Base-by-base conservation (phyloP, 2,797 vertebrate species). In the Sebastes elongatus region DNA sequence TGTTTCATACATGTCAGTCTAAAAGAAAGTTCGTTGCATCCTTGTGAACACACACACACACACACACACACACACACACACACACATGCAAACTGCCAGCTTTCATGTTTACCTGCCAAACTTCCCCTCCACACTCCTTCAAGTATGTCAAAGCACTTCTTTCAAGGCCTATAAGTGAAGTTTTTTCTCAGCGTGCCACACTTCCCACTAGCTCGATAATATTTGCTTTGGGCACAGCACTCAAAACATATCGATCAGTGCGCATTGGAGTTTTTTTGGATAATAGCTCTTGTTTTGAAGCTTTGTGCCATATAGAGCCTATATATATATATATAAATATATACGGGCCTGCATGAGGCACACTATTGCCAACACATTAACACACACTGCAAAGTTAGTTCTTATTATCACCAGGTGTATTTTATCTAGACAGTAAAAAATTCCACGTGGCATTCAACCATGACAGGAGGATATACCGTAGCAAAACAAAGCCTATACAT, bases 41-140 rank as follows among this genome's bases (percentile, higher is more conserved):
- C 18, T 3, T 32, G 56, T 53, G 63, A 66, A 71, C 56, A 64
- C 67, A 14, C 35, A 38, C 35, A 35, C 10, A 38, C 35, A 35
- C 10, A 33, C 33, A 11, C 10, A 38, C 33, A 35, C 33, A 35
- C 33, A 33, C 32, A 33, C 33, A 35, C 35, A 38, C 13, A 38
- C 35, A 42, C 38, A 42, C 38, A 42, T 16, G 38, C 71, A 76
- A 42, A 74, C 23, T 53, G 55, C 20, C 85, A 78, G 64, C 57
- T 80, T 84, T 71, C 27, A 42, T 13, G 69, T 66, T 56, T 64
- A 74, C 65, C 74, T 73, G 38, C 49, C 79, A 80, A 80, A 81
- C 83, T 80, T 80, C 78, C 33, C 14, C 52, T 80, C 38, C 64
- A 49, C 84, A 55, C 79, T 76, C 22, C n/a, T 74, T 74, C 59